phyloP scores from a whole-genome alignment of 2,113 vertebrate species.

The Emydocephalus ijimae region DNA sequence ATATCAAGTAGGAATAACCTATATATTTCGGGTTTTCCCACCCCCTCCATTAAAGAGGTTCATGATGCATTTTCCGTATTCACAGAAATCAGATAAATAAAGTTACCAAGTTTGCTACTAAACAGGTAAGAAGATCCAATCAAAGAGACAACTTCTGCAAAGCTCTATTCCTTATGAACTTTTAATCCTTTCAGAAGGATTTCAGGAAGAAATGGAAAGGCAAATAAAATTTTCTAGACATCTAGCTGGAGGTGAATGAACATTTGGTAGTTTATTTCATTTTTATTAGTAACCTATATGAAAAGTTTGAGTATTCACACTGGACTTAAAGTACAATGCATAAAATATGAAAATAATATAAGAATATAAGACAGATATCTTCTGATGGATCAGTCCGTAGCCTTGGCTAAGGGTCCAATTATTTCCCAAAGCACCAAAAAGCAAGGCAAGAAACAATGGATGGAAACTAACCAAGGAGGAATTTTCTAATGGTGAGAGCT shows the following conservation, averaged over 20 bases:
- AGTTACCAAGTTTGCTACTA: constrained; percentile 61
- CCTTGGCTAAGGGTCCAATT: not conserved
- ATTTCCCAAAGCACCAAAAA: too few species aligned
- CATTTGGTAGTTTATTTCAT: constrained; percentile 20
- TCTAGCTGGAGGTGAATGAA: constrained; percentile 21
- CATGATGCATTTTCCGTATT: constrained; percentile 56
- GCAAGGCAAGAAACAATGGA: too few species aligned
- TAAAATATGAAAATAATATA: not conserved
- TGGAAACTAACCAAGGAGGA: too few species aligned
- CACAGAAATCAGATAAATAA: constrained; percentile 68
- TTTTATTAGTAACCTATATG: constrained; percentile 19
- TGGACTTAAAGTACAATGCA: not conserved
- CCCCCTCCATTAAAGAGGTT: constrained; percentile 51
- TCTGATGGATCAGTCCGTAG: not conserved
- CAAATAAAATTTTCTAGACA: constrained; percentile 32
- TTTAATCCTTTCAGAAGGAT: constrained; percentile 41
- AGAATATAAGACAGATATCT: too few species aligned
- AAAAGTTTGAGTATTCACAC: not conserved
- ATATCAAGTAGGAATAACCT: constrained; percentile 67
- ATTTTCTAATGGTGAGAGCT: too few species aligned
- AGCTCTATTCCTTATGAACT: constrained; percentile 21
- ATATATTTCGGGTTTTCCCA: constrained; percentile 49
- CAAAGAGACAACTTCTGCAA: constrained; percentile 5
- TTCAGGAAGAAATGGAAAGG: constrained; percentile 48
- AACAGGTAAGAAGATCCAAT: constrained; percentile 48